Percentiles rank a stretch among this genome's conserved stretches.
Conservation (phyloP, 1,140 invertebrate species). For the Saxidomus purpurata region DNA sequence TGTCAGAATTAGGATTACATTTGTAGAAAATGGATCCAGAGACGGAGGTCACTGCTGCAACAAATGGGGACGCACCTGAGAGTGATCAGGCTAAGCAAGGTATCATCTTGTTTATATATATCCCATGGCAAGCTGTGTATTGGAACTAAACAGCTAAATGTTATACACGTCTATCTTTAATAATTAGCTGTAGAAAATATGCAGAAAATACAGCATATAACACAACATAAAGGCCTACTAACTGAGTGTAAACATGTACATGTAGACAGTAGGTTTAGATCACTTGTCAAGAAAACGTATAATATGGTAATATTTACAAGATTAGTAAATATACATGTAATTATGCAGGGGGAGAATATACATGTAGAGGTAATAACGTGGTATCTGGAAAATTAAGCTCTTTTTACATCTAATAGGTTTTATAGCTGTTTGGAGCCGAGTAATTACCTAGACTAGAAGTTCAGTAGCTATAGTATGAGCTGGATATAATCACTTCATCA, state of each 20-base stretch:
- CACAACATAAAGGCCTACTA: no score
- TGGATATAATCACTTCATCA: neutral
- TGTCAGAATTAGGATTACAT: neutral
- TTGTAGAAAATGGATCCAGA: slow-evolving; percentile 32
- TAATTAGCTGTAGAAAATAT: no score
- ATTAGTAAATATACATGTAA: no score
- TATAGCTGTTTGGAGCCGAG: neutral
- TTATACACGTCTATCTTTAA: no score
- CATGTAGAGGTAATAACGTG: neutral
- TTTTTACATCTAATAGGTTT: neutral
- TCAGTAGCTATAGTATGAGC: no score
- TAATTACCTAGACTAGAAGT: neutral
- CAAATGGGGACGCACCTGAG: slow-evolving; percentile 57
- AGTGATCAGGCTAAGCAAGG: slow-evolving; percentile 47
- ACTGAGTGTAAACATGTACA: no score
- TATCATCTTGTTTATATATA: no score
- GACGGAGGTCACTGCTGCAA: neutral
- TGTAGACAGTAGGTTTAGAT: neutral
- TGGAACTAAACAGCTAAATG: no score
- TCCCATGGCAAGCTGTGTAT: no score
- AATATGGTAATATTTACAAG: no score
- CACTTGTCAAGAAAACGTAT: neutral
- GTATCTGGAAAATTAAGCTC: neutral
- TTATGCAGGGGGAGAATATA: neutral
- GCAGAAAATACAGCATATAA: no score